Conservation (phyloP, 2,888 invertebrate species). For the Halictus ligatus region DNA sequence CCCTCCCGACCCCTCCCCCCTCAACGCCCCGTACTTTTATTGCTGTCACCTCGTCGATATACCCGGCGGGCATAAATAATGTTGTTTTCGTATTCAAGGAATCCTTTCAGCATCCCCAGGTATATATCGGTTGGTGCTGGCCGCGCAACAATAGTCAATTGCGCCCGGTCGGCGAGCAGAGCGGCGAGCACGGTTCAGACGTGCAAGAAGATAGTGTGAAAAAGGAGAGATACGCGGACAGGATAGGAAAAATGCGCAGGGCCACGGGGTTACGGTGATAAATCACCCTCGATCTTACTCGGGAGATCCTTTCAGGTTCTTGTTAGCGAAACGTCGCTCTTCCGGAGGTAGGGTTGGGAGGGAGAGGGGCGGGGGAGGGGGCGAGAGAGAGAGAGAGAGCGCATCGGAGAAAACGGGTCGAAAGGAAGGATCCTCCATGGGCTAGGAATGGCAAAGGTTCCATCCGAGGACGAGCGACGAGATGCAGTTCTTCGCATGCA, state of each 20-base stretch:
- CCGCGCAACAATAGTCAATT: slow-evolving; percentile 54
- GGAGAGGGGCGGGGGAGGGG: too few species aligned
- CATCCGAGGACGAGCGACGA: slow-evolving; percentile 63
- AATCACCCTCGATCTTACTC: slow-evolving; percentile 82
- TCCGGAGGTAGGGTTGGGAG: slow-evolving; percentile 48
- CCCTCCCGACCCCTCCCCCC: too few species aligned
- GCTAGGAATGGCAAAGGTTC: slow-evolving; percentile 59
- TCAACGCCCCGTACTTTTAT: slow-evolving; percentile 29
- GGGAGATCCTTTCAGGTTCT: slow-evolving; percentile 81
- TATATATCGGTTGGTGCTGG: not conserved
- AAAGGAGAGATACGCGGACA: slow-evolving; percentile 66
- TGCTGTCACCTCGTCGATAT: slow-evolving; percentile 46
- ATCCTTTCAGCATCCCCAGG: slow-evolving; percentile 26
- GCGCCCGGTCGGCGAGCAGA: slow-evolving; percentile 37
- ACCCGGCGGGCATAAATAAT: slow-evolving; percentile 46
- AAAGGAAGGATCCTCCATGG: slow-evolving; percentile 22
- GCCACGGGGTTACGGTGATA: slow-evolving; percentile 79
- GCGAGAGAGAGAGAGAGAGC: not conserved
- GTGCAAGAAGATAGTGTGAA: slow-evolving; percentile 60
- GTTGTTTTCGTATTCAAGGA: slow-evolving; percentile 46
- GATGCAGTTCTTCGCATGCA: slow-evolving; percentile 79
- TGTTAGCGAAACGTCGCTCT: slow-evolving; percentile 81
- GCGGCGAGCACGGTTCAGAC: slow-evolving; percentile 28
- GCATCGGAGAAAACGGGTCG: slow-evolving; percentile 23
- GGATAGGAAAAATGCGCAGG: slow-evolving; percentile 72